Evolutionary conservation across 2,113 vertebrate species (phyloP).

Genomic region (Hassar affinis): DNA sequence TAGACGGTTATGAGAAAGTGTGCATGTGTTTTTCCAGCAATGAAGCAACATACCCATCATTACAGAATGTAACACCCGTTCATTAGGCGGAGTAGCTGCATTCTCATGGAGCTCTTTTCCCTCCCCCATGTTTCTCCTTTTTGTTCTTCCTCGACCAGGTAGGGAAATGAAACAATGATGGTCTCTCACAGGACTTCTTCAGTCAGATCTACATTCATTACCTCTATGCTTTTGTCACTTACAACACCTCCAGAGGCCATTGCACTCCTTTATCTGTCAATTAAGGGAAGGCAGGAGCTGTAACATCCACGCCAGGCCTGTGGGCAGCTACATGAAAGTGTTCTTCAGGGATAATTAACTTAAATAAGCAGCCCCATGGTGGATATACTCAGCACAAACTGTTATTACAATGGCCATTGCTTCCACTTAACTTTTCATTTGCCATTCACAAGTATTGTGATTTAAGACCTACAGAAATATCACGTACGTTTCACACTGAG

Average conservation of each 20-base stretch:
- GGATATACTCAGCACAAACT: slow-evolving; percentile 18
- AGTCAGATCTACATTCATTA: slow-evolving; percentile 49
- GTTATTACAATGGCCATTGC: slow-evolving; percentile 7
- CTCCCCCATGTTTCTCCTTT: slow-evolving; percentile 32
- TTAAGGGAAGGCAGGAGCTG: slow-evolving; percentile 36
- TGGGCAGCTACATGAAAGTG: slow-evolving; percentile 26
- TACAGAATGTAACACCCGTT: slow-evolving; percentile 37
- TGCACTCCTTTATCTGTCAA: slow-evolving; percentile 44
- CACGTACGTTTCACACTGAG: neutral
- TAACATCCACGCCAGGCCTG: slow-evolving; percentile 5
- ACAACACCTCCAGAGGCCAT: slow-evolving; percentile 44
- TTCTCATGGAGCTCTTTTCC: slow-evolving; percentile 28
- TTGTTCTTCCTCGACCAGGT: slow-evolving; percentile 40
- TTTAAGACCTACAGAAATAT: neutral
- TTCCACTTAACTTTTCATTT: neutral
- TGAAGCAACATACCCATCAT: slow-evolving; percentile 22
- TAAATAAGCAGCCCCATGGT: slow-evolving; percentile 24
- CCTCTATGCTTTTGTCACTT: slow-evolving; percentile 50
- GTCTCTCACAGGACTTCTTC: slow-evolving; percentile 39
- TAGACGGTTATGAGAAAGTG: neutral
- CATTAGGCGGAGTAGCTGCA: slow-evolving; percentile 43
- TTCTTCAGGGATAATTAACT: slow-evolving; percentile 51
- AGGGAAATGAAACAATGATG: slow-evolving; percentile 51
- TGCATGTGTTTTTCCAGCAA: neutral
- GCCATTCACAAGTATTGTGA: neutral